Evolutionary conservation across 2,888 invertebrate genomes (phyloP).

Genomic region (Mythimna ferrago): DNA sequence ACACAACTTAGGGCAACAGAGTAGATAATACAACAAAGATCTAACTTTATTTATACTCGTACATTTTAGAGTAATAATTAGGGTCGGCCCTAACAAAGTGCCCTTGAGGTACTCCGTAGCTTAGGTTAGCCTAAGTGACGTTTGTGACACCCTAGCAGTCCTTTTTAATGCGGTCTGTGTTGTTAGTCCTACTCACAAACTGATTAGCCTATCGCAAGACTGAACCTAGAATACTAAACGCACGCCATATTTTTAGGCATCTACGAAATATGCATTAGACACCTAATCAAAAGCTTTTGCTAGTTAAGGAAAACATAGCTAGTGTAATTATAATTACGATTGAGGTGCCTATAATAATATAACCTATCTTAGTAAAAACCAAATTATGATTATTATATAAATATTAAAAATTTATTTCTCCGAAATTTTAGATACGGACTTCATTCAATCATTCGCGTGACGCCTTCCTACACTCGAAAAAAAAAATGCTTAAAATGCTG

Average conservation of each 20-base stretch:
- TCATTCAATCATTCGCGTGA: not conserved
- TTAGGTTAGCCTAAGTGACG: not conserved
- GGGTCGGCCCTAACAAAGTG: not conserved
- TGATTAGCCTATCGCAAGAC: too few relatives aligned
- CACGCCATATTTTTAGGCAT: not conserved
- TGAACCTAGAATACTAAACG: not conserved
- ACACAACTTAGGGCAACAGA: conserved; percentile 12
- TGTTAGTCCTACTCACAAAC: not conserved
- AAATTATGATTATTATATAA: not conserved
- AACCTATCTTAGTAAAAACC: not conserved
- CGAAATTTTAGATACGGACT: not conserved
- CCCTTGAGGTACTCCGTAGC: not conserved
- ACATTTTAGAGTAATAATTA: not conserved
- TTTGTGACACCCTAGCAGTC: accelerated
- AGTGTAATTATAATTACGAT: not conserved
- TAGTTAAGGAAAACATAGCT: not conserved
- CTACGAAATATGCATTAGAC: not conserved
- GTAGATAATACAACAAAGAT: conserved; percentile 25
- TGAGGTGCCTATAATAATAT: not conserved
- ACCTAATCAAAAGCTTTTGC: conserved; percentile 7
- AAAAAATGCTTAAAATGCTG: not conserved
- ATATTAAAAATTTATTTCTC: not conserved
- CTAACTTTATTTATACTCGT: not conserved
- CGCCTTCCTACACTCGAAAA: not conserved
- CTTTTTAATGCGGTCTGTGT: not conserved